Evolutionary conservation across 2,888 invertebrate genomes (phyloP).

Genomic region (Limnephilus marmoratus): DNA sequence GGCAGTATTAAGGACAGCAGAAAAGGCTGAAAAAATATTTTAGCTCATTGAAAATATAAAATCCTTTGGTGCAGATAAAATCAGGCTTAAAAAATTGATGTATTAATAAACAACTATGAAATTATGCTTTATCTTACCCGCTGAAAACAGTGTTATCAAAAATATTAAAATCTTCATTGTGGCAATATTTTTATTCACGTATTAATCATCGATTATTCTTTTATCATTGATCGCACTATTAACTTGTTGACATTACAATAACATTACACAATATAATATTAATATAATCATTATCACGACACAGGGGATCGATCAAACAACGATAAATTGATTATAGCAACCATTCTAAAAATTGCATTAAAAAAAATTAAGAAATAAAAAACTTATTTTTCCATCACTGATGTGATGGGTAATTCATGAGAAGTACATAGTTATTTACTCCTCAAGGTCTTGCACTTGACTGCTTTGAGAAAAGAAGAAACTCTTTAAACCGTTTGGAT

Average conservation of each 20-base stretch:
- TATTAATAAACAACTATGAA: not conserved
- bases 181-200: not conserved
- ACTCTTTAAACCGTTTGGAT: conserved; percentile 1
- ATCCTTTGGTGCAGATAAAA: not conserved
- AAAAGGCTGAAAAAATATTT: conserved; percentile 23
- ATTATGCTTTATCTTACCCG: not conserved
- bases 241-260: not conserved
- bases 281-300: not conserved
- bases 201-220: not conserved
- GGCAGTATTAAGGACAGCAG: conserved; percentile 45
- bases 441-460: conserved; percentile 33
- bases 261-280: not conserved
- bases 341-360: not conserved
- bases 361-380: not conserved
- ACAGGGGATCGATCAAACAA: not conserved
- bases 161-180: conserved; percentile 24
- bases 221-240: not conserved
- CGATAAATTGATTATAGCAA: not conserved
- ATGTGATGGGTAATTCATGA: not conserved
- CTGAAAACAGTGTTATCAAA: conserved; percentile 19
- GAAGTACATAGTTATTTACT: not conserved
- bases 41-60: not conserved
- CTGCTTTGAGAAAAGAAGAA: conserved; percentile 21
- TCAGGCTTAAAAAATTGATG: not conserved
- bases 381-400: not conserved